Percentiles rank a stretch among this genome's conserved stretches.
phyloP scores from a whole-genome alignment of 2,888 invertebrate genomes.

The Dolomedes plantarius region DNA sequence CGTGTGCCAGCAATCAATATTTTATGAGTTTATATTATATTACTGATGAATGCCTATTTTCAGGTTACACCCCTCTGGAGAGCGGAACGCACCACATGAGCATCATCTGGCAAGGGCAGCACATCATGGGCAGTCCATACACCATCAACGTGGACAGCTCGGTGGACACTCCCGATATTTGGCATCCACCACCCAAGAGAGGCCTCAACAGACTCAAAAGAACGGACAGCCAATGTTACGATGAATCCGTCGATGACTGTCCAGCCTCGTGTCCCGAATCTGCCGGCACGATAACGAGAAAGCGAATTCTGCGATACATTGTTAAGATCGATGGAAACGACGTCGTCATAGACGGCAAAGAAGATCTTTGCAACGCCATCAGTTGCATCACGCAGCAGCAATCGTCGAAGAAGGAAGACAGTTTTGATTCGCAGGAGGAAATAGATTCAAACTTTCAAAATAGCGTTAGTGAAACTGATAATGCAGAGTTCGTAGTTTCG shows the following conservation, averaged over 20 bases:
- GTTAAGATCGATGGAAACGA: slow-evolving; percentile 37
- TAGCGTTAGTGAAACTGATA: no score
- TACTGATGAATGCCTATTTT: no score
- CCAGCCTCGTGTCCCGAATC: background rate
- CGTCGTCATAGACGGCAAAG: slow-evolving; percentile 23
- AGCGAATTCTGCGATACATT: slow-evolving; percentile 37
- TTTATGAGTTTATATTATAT: no score
- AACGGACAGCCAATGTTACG: background rate
- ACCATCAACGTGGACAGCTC: slow-evolving; percentile 72
- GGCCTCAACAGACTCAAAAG: background rate
- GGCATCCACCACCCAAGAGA: background rate
- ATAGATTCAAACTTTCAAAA: no score
- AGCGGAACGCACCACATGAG: slow-evolving; percentile 73
- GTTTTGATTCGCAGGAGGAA: no score
- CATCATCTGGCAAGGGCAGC: slow-evolving; percentile 74
- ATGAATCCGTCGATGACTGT: background rate
- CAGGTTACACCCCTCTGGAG: slow-evolving; percentile 72
- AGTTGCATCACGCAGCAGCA: background rate
- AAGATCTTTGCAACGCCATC: slow-evolving; percentile 4
- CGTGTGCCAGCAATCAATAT: no score
- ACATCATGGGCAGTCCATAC: slow-evolving; percentile 74
- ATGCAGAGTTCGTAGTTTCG: no score
- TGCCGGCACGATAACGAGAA: slow-evolving; percentile 6
- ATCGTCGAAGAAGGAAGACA: background rate
- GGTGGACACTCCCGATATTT: slow-evolving; percentile 3